phyloP scores from a whole-genome alignment of 2,888 invertebrate species.

The Ormyrus nitidulus region DNA sequence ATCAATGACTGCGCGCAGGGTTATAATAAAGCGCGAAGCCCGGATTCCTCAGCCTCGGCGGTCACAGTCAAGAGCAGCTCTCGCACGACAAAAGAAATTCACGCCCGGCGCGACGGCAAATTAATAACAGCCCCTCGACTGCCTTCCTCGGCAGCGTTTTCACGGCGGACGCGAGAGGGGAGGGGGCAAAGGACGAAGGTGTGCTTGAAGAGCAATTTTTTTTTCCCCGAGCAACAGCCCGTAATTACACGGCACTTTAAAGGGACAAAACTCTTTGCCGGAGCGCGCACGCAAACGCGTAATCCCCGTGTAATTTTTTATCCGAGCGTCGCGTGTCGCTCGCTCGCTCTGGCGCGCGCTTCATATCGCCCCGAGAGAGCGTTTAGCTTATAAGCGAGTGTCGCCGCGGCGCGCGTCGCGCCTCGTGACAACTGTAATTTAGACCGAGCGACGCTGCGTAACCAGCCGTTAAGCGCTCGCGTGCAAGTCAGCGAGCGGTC shows the following conservation, averaged over 20 bases:
- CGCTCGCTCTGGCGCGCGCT: not conserved
- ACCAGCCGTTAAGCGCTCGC: slow-evolving; percentile 60
- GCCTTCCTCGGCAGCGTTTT: slow-evolving; percentile 17
- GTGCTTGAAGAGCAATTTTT: slow-evolving; percentile 54
- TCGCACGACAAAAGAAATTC: slow-evolving; percentile 44
- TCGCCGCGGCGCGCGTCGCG: slow-evolving; percentile 11
- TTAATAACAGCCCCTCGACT: slow-evolving; percentile 51
- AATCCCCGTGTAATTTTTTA: slow-evolving; percentile 36
- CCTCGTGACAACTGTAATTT: slow-evolving; percentile 56
- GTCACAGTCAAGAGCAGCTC: slow-evolving; percentile 7
- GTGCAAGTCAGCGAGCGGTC: slow-evolving; percentile 72
- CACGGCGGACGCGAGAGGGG: not conserved
- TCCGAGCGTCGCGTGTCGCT: slow-evolving; percentile 27
- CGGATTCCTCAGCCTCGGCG: slow-evolving; percentile 21
- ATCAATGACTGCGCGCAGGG: no score
- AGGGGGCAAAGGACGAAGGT: no score
- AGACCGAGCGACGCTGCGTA: slow-evolving; percentile 53
- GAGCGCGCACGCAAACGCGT: slow-evolving; percentile 39
- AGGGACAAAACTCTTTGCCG: slow-evolving; percentile 53
- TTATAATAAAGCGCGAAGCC: not conserved
- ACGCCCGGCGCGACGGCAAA: slow-evolving; percentile 28
- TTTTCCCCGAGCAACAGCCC: slow-evolving; percentile 60
- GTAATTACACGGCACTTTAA: slow-evolving; percentile 57
- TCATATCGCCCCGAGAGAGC: slow-evolving; percentile 24
- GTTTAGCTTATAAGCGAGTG: slow-evolving; percentile 6